These are phyloP conservation scores for Aspidiotus destructor DNA, from an alignment of 2,888 invertebrate species.

Conservation along the genomic window DNA sequence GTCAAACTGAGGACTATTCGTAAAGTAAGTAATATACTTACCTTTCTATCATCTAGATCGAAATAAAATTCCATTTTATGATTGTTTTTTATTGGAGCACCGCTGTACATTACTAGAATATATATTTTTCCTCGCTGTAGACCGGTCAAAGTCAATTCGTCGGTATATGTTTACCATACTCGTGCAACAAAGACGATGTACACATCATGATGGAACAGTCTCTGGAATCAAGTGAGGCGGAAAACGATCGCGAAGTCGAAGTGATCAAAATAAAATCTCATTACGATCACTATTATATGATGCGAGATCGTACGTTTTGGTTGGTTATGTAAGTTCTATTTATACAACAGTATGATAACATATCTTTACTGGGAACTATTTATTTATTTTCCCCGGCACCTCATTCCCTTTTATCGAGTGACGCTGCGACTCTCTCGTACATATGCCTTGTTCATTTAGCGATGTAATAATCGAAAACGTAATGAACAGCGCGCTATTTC, in stretches of 20 bases:
- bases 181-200: constrained; percentile 57
- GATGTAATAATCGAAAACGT: too few relatives aligned
- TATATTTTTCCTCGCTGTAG: neutral
- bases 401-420: too few relatives aligned
- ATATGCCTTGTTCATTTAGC: too few relatives aligned
- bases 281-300: constrained; percentile 57
- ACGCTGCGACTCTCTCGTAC: too few relatives aligned
- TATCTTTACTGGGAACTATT: too few relatives aligned
- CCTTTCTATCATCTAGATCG: neutral
- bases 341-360: too few relatives aligned
- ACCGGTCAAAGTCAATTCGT: constrained; percentile 52
- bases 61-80: neutral
- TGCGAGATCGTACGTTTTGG: constrained; percentile 55
- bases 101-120: too few relatives aligned
- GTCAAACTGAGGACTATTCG: constrained; percentile 24
- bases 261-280: constrained; percentile 43
- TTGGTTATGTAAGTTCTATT: constrained; percentile 52
- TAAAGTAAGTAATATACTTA: constrained; percentile 32
- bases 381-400: too few relatives aligned
- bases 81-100: too few relatives aligned
- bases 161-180: constrained; percentile 64
- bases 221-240: constrained; percentile 34
- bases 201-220: constrained; percentile 45
- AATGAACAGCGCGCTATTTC: too few relatives aligned
- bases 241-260: constrained; percentile 36